These are phyloP conservation scores for Poecilia gillii DNA, from an alignment of 2,797 vertebrate species.

Conservation along the genomic window DNA sequence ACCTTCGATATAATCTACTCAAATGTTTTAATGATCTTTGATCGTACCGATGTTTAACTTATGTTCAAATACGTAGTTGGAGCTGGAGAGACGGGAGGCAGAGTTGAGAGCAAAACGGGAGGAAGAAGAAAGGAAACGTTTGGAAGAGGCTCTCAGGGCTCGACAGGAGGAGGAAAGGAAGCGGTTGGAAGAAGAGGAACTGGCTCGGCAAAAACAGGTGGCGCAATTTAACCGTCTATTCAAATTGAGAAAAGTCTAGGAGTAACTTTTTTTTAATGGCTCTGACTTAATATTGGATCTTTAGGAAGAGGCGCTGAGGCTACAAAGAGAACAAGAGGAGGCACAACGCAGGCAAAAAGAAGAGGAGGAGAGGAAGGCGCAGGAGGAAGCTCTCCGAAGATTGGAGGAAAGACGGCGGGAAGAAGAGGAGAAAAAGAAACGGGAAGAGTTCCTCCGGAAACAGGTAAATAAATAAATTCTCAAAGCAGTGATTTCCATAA, in stretches of 20 bases:
- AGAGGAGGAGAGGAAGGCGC: constrained; percentile 90
- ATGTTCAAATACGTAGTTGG: constrained; percentile 79
- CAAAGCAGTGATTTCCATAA: not conserved
- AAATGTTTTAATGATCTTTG: no score
- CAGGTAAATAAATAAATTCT: constrained; percentile 79
- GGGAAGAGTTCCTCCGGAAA: constrained; percentile 93
- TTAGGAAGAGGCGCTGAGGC: constrained; percentile 91
- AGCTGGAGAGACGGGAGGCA: constrained; percentile 92
- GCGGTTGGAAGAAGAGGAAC: constrained; percentile 87
- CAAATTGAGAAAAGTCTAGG: not conserved
- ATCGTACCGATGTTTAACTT: not conserved
- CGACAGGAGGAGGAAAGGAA: constrained; percentile 91
- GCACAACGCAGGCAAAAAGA: constrained; percentile 87
- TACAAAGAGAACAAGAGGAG: constrained; percentile 91
- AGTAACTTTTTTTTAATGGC: not conserved
- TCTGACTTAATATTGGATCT: constrained; percentile 26
- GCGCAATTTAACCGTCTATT: not conserved
- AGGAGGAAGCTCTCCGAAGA: constrained; percentile 91
- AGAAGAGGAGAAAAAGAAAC: constrained; percentile 91
- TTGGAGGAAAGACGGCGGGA: constrained; percentile 87
- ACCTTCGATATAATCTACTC: not conserved
- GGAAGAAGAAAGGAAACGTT: constrained; percentile 92
- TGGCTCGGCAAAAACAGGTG: constrained; percentile 91
- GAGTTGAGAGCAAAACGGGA: constrained; percentile 94
- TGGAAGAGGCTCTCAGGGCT: constrained; percentile 89